phyloP scores from a whole-genome alignment of 2,888 invertebrate genomes.

The Sylvicola cinctus region DNA sequence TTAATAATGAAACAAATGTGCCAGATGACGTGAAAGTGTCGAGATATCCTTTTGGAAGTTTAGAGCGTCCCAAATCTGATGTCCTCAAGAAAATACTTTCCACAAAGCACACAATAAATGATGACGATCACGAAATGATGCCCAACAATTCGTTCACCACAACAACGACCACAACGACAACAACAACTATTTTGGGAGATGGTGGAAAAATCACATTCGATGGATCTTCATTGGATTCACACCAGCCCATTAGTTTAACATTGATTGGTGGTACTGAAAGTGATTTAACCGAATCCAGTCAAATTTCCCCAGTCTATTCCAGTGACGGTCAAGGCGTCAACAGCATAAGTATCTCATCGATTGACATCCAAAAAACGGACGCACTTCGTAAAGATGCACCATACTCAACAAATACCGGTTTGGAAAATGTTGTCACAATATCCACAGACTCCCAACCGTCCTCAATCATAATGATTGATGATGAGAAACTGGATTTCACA shows the following conservation, averaged over 20 bases:
- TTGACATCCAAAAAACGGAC: slow-evolving; percentile 5
- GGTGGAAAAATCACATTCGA: background rate
- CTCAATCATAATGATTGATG: slow-evolving; percentile 13
- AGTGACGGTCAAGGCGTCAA: slow-evolving; percentile 8
- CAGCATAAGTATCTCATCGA: slow-evolving; percentile 9
- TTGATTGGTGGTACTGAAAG: slow-evolving; percentile 3
- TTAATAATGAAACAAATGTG: slow-evolving; percentile 35
- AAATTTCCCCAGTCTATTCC: slow-evolving; percentile 8
- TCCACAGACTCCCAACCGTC: slow-evolving; percentile 21
- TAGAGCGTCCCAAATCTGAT: slow-evolving; percentile 40
- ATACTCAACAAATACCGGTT: slow-evolving; percentile 1
- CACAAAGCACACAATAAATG: slow-evolving; percentile 13
- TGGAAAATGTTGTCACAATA: slow-evolving; percentile 22
- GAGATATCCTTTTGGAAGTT: slow-evolving; percentile 35
- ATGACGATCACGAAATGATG: background rate
- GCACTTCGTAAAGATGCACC: slow-evolving; percentile 1
- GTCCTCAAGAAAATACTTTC: slow-evolving; percentile 35
- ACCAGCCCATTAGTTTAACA: slow-evolving; percentile 7
- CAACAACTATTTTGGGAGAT: slow-evolving; percentile 1
- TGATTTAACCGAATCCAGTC: slow-evolving; percentile 4
- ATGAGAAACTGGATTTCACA: slow-evolving; percentile 15
- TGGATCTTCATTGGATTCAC: slow-evolving; percentile 1
- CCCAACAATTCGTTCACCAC: background rate
- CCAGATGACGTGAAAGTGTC: slow-evolving; percentile 43
- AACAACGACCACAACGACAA: background rate